phyloP scores from a whole-genome alignment of 53 echinoderm and acorn worm genomes.

The Pentamera pediparva region DNA sequence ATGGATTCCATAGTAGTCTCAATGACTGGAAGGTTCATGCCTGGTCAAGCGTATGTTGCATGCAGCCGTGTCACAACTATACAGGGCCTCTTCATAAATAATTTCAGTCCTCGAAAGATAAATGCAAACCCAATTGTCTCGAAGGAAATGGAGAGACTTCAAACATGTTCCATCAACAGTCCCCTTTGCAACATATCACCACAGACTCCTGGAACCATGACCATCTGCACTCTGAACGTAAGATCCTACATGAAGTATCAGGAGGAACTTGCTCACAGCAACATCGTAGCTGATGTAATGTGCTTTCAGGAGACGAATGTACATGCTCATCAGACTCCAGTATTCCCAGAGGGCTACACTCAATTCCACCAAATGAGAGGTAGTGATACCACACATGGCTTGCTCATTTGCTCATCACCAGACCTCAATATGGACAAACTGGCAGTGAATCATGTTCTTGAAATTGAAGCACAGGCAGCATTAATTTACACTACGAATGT shows the following conservation, averaged over 20 bases:
- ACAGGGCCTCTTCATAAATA: slow-evolving; percentile 19
- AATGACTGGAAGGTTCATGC: slow-evolving; percentile 26
- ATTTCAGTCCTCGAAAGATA: slow-evolving; percentile 8
- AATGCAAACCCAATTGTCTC: slow-evolving; percentile 4
- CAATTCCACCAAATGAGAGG: not conserved
- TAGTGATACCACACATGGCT: not conserved
- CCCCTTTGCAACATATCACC: not conserved
- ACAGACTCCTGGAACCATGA: not conserved
- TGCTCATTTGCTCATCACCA: not conserved
- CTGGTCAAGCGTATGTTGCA: slow-evolving; percentile 41
- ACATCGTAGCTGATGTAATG: slow-evolving; percentile 18
- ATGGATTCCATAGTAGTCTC: slow-evolving; percentile 25
- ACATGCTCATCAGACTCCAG: not conserved
- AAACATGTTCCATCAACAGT: not conserved
- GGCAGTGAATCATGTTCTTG: not conserved
- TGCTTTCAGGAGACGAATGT: slow-evolving; percentile 36
- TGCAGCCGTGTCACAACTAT: slow-evolving; percentile 31
- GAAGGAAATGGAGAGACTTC: slow-evolving; percentile 1
- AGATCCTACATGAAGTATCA: slow-evolving; percentile 10
- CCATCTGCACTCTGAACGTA: not conserved
- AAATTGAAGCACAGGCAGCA: not conserved
- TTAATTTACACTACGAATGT: not conserved
- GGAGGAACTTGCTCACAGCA: not conserved
- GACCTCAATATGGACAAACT: not conserved
- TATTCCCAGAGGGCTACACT: not conserved